Evolutionary conservation across 2,888 invertebrate genomes (phyloP), one percentile per base, ranked within the genome.

Genomic region (Arge pagana): DNA sequence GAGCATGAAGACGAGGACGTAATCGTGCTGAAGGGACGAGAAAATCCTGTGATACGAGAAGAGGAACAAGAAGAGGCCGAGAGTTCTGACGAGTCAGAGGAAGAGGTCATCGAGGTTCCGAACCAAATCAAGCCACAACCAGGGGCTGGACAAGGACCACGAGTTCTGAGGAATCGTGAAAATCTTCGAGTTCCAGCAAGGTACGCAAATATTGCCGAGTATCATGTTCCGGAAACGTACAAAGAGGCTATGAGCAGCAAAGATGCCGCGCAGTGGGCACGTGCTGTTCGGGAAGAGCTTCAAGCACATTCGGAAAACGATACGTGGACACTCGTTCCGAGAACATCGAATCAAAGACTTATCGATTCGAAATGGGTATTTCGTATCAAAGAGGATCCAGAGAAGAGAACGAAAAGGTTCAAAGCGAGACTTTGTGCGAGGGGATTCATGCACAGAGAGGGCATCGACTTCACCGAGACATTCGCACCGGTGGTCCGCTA

Each of bases 401-500:
- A 54, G 4, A 55, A 54, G 2, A 48, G 16, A 10, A n/a, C 31
- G 4, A 39, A 49, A 5, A 52, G 41, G 3, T 60, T 50, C 45
- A 61, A 61, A 18, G 58, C 60, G 0, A 24, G 61, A 19, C 36
- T 63, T 4, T 57, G 55, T 13, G 55, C 54, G 0, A 53, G 56
- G 26, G 60, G 62, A 1, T 62, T 60, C 28, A 39, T 23, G 24
- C 52, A 54, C 10, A 24, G 31, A 16, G 37, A 52, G 18, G 61
- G 59, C 0, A 39, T 55, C 6, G 60, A 64, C 48, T 61, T 48
- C 41, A 49, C 42, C 8, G 56, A 64, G 51, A 62, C 53, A 2
- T 63, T 55, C 31, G 48, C 59, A 37, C 65, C 65, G 19, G 61
- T 63, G 1, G 55, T 59, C 1, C 21, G 59, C 16, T 55, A 59